A percentile compares a stretch with the other conserved stretches of the same genome.
These are phyloP conservation scores for Agonopterix arenella DNA, from an alignment of 2,888 invertebrate genomes.

Conservation along the genomic window DNA sequence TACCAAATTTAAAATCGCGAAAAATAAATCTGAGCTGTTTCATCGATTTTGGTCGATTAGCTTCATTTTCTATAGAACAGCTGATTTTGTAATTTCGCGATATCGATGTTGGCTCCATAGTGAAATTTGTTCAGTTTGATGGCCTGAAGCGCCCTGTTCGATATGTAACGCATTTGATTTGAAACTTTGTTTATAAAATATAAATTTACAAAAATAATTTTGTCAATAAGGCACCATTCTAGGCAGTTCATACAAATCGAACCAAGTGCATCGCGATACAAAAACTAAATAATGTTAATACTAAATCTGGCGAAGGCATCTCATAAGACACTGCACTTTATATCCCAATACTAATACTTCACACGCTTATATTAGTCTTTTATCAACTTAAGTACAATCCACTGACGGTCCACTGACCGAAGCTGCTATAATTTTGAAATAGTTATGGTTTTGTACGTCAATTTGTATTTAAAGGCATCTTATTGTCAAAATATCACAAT, in stretches of 20 bases:
- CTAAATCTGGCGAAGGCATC: constrained; percentile 57
- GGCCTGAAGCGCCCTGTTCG: too few relatives aligned
- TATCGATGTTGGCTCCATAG: neutral
- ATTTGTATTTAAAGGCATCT: constrained; percentile 28
- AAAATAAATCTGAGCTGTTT: too few relatives aligned
- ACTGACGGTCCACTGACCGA: constrained; percentile 18
- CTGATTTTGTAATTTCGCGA: too few relatives aligned
- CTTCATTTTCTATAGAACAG: too few relatives aligned
- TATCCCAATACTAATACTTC: constrained; percentile 45
- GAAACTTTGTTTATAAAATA: too few relatives aligned
- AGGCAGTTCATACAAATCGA: constrained; percentile 4
- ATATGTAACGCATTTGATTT: too few relatives aligned
- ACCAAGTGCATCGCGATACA: constrained; percentile 35
- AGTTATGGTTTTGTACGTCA: constrained; percentile 27
- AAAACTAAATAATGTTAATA: constrained; percentile 44
- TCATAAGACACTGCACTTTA: constrained; percentile 41
- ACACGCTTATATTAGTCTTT: constrained; percentile 51
- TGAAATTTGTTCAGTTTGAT: neutral
- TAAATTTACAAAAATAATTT: neutral
- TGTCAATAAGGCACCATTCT: neutral
- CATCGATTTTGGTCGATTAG: too few relatives aligned
- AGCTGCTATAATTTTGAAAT: constrained; percentile 9
- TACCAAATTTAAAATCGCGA: too few relatives aligned
- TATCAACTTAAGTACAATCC: constrained; percentile 58
- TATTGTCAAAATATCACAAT: constrained; percentile 70